Percentiles rank a stretch among this genome's conserved stretches.
Conservation (phyloP, 2,797 vertebrate species). For the Sebastes matsubarae region DNA sequence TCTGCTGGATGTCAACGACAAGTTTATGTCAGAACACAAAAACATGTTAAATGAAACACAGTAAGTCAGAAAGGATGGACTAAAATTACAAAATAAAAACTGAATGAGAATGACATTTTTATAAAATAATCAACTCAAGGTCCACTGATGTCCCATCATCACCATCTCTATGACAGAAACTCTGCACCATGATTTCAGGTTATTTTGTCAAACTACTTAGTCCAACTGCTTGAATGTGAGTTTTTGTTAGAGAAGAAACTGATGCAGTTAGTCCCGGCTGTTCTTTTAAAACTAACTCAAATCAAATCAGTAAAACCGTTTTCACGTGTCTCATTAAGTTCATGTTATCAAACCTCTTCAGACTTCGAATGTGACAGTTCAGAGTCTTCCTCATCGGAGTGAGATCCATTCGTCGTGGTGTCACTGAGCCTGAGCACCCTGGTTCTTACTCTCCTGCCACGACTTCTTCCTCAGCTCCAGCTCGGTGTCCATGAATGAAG, state of each 20-base stretch:
- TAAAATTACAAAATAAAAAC: background rate
- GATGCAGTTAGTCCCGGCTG: background rate
- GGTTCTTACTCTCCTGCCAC: slow-evolving; percentile 91
- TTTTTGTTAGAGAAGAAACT: background rate
- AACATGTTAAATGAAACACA: background rate
- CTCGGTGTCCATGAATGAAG: slow-evolving; percentile 90
- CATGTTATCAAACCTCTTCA: background rate
- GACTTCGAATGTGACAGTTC: background rate
- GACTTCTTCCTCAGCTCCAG: slow-evolving; percentile 88
- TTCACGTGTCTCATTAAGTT: background rate
- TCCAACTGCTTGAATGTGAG: background rate
- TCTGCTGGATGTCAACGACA: background rate
- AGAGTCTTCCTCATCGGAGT: background rate
- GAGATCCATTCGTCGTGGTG: background rate
- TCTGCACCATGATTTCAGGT: background rate
- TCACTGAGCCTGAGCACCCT: slow-evolving; percentile 74
- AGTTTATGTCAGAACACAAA: background rate
- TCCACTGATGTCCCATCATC: background rate
- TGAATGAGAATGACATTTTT: background rate
- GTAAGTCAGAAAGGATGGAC: background rate
- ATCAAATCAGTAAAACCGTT: background rate
- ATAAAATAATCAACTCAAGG: background rate
- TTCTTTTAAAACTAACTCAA: background rate
- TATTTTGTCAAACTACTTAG: background rate
- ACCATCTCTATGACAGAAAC: background rate